Percentiles rank a stretch among this genome's conserved stretches.
Conservation (phyloP, 2,888 invertebrate species). For the Microplitis manilae region DNA sequence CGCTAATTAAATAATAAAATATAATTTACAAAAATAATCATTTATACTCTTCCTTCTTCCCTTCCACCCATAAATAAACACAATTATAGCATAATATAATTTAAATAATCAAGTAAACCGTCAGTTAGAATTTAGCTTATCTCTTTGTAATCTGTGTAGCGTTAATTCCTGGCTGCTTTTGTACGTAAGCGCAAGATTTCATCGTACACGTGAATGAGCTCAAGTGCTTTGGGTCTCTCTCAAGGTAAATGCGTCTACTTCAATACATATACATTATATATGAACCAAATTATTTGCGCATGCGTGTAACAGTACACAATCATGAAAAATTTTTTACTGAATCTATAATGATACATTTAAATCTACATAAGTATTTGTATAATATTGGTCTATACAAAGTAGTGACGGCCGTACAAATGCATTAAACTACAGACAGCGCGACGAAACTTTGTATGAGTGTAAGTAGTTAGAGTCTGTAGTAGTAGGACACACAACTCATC, state of each 20-base stretch:
- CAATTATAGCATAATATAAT: neutral
- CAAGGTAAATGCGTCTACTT: neutral
- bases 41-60: neutral
- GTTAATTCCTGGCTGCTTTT: neutral
- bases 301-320: neutral
- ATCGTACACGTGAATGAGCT: constrained; percentile 26
- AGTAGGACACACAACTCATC: constrained; percentile 52
- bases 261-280: neutral
- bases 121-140: constrained; percentile 1
- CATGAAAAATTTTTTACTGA: neutral
- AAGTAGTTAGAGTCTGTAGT: constrained; percentile 39
- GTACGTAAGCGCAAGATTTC: constrained; percentile 33
- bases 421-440: neutral
- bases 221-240: constrained; percentile 16
- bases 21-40: neutral
- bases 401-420: too few species aligned
- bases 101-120: constrained; percentile 1
- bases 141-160: neutral
- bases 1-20: neutral
- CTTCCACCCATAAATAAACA: neutral
- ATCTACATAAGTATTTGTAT: too few species aligned
- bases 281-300: neutral
- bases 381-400: too few species aligned
- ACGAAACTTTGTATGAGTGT: constrained; percentile 2
- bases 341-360: too few species aligned